A percentile compares a stretch with the other conserved stretches of the same genome.
These are phyloP conservation scores for Ectemnius cavifrons DNA, from an alignment of 2,888 invertebrate genomes.

Conservation along the genomic window DNA sequence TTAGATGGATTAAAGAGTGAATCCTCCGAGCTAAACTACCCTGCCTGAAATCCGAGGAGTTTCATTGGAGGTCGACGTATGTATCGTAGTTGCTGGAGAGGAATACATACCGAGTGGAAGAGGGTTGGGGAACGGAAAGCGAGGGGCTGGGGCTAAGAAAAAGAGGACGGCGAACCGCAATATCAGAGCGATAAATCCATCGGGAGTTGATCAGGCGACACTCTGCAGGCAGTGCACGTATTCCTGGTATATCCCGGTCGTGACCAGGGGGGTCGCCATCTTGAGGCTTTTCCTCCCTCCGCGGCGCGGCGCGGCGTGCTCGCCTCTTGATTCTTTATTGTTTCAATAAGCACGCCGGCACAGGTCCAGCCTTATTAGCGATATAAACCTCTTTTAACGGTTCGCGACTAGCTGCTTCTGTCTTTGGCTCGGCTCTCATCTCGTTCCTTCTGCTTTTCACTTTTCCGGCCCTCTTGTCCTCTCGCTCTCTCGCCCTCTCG, in stretches of 20 bases:
- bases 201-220: constrained; percentile 69
- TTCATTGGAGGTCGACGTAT: constrained; percentile 7
- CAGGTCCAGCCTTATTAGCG: constrained; percentile 77
- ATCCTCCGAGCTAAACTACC: too few species aligned
- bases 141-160: constrained; percentile 17
- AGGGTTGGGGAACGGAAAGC: constrained; percentile 22
- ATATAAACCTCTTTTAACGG: constrained; percentile 78
- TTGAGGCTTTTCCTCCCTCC: constrained; percentile 60
- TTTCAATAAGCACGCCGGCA: constrained; percentile 76
- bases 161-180: constrained; percentile 56
- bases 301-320: constrained; percentile 43
- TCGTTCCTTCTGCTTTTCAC: constrained; percentile 8
- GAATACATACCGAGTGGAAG: not conserved
- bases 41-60: too few species aligned
- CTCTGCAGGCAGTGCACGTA: constrained; percentile 74
- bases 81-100: constrained; percentile 38
- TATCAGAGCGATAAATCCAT: constrained; percentile 74
- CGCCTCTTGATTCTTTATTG: constrained; percentile 75
- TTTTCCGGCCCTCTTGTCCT: not conserved
- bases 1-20: too few species aligned
- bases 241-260: constrained; percentile 62
- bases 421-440: constrained; percentile 27
- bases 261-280: constrained; percentile 69
- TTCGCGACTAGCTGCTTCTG: constrained; percentile 55
- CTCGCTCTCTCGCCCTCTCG: not conserved